Percentiles rank a stretch among this genome's conserved stretches.
phyloP scores from a whole-genome alignment of 2,888 invertebrate genomes.

The Branchellion lobata region DNA sequence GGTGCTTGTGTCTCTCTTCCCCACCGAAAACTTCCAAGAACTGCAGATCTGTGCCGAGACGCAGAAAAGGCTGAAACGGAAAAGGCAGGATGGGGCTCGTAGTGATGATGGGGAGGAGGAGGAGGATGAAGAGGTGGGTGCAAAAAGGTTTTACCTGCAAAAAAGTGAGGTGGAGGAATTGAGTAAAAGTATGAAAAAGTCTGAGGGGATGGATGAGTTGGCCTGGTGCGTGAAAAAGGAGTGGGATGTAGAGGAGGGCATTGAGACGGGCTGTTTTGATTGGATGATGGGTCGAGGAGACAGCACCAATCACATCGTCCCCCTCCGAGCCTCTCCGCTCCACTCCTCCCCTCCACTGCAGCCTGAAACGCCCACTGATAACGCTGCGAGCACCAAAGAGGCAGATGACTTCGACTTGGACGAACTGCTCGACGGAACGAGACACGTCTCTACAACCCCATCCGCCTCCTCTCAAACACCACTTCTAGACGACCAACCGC shows the following conservation, averaged over 20 bases:
- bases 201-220: background rate
- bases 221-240: conserved; percentile 70
- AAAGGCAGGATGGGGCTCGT: conserved; percentile 54
- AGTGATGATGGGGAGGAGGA: conserved; percentile 51
- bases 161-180: background rate
- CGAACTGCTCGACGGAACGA: background rate
- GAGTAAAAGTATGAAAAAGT: background rate
- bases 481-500: background rate
- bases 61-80: conserved; percentile 27
- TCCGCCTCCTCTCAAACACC: too few relatives aligned
- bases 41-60: conserved; percentile 57
- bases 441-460: too few relatives aligned
- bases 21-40: conserved; percentile 62
- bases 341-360: background rate
- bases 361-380: background rate
- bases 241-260: conserved; percentile 71
- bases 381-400: too few relatives aligned
- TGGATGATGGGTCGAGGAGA: conserved; percentile 71
- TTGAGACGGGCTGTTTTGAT: conserved; percentile 62
- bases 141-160: background rate
- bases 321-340: conserved; percentile 58
- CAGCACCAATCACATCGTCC: conserved; percentile 76
- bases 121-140: background rate
- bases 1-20: conserved; percentile 66
- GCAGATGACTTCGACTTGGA: background rate